Conservation (phyloP, 2,797 vertebrate genomes). For the Danio kyathit region DNA sequence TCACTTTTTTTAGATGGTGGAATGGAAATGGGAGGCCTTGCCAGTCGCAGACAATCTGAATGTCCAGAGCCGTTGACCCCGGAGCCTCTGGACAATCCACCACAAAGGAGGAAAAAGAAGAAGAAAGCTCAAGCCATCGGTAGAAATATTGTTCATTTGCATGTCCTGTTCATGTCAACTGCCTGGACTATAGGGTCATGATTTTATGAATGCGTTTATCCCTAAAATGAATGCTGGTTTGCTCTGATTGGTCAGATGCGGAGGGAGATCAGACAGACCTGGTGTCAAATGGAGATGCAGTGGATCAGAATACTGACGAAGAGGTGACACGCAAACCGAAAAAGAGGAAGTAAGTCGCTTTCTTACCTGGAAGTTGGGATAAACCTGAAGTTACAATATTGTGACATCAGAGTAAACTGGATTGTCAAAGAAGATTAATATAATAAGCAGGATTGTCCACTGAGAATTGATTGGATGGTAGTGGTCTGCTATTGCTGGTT, state of each 20-base stretch:
- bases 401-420: no score
- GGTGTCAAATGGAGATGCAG: slow-evolving; percentile 81
- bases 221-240: background rate
- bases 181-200: background rate
- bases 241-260: slow-evolving; percentile 66
- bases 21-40: slow-evolving; percentile 76
- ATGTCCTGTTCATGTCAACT: background rate
- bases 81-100: slow-evolving; percentile 73
- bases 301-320: slow-evolving; percentile 82
- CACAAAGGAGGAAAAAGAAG: slow-evolving; percentile 85
- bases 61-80: slow-evolving; percentile 76
- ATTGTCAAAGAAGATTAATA: no score
- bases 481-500: no score
- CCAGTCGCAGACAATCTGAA: slow-evolving; percentile 74
- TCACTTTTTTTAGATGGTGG: slow-evolving; percentile 65
- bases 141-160: slow-evolving; percentile 45
- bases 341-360: slow-evolving; percentile 88
- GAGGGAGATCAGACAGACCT: slow-evolving; percentile 82
- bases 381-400: no score
- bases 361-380: no score
- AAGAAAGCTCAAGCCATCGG: slow-evolving; percentile 76
- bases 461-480: no score
- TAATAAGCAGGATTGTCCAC: no score
- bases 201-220: background rate
- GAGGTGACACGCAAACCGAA: slow-evolving; percentile 81